A percentile compares a stretch with the other conserved stretches of the same genome.
Evolutionary conservation across 2,113 vertebrate species (phyloP).

Genomic region (Panthera uncia): DNA sequence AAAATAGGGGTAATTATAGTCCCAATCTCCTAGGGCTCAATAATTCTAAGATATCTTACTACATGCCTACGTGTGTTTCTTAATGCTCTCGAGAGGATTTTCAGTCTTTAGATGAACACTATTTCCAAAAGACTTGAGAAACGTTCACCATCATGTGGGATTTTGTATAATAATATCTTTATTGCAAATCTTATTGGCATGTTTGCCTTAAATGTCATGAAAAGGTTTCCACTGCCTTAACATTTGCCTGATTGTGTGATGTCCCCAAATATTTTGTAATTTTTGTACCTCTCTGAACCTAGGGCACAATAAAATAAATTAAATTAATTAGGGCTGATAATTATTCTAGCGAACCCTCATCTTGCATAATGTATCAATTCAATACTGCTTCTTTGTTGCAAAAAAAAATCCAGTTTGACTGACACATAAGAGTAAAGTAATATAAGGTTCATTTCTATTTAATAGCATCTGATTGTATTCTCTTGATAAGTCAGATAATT

Average conservation of each 20-base stretch:
- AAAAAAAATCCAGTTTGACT: constrained; percentile 49
- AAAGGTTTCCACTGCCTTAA: constrained; percentile 5
- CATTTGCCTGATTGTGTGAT: background rate
- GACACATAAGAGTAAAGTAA: constrained; percentile 47
- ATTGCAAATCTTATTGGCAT: background rate
- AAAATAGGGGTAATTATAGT: background rate
- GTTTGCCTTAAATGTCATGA: constrained; percentile 27
- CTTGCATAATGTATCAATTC: constrained; percentile 40
- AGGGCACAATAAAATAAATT: constrained; percentile 47
- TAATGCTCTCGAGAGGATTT: background rate
- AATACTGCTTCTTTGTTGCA: constrained; percentile 59
- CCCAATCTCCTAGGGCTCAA: background rate
- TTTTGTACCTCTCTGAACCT: constrained; percentile 2
- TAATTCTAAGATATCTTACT: background rate
- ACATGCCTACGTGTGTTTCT: background rate
- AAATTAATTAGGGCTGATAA: constrained; percentile 62
- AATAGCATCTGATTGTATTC: constrained; percentile 58
- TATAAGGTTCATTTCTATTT: constrained; percentile 64
- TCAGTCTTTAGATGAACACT: background rate
- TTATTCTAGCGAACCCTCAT: constrained; percentile 45
- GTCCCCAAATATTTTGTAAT: constrained; percentile 4
- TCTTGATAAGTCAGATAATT: constrained; percentile 69
- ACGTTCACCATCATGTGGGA: background rate
- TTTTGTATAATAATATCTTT: background rate
- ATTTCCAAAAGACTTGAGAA: constrained; percentile 26